Evolutionary conservation across 1,140 invertebrate species (phyloP).

Genomic region (Centruroides sculpturatus): DNA sequence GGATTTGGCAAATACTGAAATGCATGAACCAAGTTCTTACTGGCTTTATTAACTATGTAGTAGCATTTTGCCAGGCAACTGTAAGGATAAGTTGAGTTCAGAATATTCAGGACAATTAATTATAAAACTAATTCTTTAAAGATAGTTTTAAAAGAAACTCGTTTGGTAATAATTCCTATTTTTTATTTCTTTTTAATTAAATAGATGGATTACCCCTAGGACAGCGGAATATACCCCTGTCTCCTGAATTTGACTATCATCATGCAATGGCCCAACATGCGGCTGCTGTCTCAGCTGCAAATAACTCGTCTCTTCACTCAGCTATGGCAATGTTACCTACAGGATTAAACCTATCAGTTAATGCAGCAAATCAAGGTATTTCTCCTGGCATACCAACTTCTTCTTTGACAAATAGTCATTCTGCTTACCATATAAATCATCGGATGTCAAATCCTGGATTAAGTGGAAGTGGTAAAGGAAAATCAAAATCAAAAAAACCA

Average conservation of each 20-base stretch:
- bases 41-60: too few species aligned
- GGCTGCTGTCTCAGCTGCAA: constrained; percentile 12
- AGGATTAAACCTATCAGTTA: constrained; percentile 19
- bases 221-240: constrained; percentile 15
- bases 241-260: constrained; percentile 18
- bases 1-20: too few species aligned
- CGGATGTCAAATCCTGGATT: too few species aligned
- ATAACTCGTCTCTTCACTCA: constrained; percentile 17
- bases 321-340: constrained; percentile 15
- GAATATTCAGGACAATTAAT: too few species aligned
- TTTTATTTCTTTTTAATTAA: not conserved
- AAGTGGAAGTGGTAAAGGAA: constrained; percentile 10
- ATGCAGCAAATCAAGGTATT: constrained; percentile 12
- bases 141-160: too few species aligned
- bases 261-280: constrained; percentile 20
- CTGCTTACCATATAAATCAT: constrained; percentile 3
- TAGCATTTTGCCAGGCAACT: too few species aligned
- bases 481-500: constrained; percentile 18
- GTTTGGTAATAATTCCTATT: too few species aligned
- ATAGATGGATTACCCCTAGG: constrained; percentile 15
- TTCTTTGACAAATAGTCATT: constrained; percentile 11
- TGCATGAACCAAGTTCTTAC: too few species aligned
- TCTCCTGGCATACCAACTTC: constrained; percentile 4
- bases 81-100: too few species aligned
- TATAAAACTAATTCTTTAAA: too few species aligned